These are phyloP conservation scores for Pungitius pungitius DNA, from an alignment of 2,113 vertebrate genomes.

Conservation along the genomic window DNA sequence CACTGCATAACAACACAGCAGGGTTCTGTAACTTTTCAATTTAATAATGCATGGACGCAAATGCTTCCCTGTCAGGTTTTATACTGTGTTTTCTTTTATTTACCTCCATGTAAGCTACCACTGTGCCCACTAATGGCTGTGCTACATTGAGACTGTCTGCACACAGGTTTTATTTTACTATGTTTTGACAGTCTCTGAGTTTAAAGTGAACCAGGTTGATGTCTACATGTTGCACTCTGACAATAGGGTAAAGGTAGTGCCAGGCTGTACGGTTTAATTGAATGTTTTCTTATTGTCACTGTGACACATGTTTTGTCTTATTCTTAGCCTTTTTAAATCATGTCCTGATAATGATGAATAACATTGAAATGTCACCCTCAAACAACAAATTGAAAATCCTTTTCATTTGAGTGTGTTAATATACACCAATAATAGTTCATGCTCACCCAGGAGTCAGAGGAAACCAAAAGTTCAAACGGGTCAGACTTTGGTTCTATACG, in stretches of 20 bases:
- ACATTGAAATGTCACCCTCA: neutral
- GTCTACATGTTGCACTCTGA: neutral
- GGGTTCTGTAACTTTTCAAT: constrained; percentile 4
- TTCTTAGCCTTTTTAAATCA: neutral
- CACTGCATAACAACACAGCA: constrained; percentile 21
- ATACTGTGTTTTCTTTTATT: neutral
- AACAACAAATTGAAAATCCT: neutral
- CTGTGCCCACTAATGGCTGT: constrained; percentile 7
- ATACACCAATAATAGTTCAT: neutral
- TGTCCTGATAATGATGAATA: neutral
- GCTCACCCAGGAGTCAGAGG: neutral
- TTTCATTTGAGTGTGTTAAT: neutral
- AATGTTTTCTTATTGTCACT: neutral
- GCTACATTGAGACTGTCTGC: neutral
- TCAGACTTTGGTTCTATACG: neutral
- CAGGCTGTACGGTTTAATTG: neutral
- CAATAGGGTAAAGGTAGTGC: neutral
- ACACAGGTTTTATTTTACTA: constrained; percentile 16
- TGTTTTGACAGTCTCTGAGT: neutral
- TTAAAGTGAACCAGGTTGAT: constrained; percentile 22
- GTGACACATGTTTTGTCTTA: neutral
- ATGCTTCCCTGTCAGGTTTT: neutral
- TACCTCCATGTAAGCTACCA: constrained; percentile 1
- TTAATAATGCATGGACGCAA: constrained; percentile 9
- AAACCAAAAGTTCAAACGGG: neutral